These are phyloP conservation scores for Hemithea aestivaria DNA, from an alignment of 2,888 invertebrate genomes.

Conservation along the genomic window DNA sequence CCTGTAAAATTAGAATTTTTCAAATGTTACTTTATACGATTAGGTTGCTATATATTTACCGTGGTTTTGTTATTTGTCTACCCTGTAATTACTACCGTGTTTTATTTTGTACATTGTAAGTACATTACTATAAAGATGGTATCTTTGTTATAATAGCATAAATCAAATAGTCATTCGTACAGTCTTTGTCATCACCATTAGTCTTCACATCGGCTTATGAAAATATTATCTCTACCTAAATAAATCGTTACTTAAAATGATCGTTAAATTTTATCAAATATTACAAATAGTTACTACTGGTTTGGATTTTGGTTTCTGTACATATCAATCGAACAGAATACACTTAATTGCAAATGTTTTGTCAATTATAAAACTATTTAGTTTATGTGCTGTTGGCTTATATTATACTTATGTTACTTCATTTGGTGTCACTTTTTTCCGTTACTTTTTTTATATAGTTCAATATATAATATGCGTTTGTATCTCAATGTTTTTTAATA, in stretches of 20 bases:
- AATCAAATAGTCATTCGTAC: too few relatives aligned
- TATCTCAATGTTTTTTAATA: slow-evolving; percentile 1
- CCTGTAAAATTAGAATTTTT: too few relatives aligned
- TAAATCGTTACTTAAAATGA: background rate
- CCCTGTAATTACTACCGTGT: too few relatives aligned
- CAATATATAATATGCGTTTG: background rate
- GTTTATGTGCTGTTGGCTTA: background rate
- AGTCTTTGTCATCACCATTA: too few relatives aligned
- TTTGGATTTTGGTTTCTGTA: slow-evolving; percentile 4
- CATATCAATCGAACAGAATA: background rate
- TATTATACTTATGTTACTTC: background rate
- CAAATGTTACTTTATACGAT: too few relatives aligned
- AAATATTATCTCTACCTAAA: background rate
- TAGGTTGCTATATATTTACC: too few relatives aligned
- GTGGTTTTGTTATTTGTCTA: too few relatives aligned
- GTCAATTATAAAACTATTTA: background rate
- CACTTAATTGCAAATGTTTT: background rate
- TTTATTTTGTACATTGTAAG: too few relatives aligned
- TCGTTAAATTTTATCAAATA: background rate
- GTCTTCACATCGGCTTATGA: too few relatives aligned
- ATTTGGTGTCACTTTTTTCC: background rate
- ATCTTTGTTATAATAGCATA: too few relatives aligned
- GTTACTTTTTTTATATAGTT: background rate
- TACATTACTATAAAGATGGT: too few relatives aligned
- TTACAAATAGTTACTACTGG: background rate